Base-by-base conservation (phyloP, 2,888 invertebrate genomes). In the Amorpha juglandis region DNA sequence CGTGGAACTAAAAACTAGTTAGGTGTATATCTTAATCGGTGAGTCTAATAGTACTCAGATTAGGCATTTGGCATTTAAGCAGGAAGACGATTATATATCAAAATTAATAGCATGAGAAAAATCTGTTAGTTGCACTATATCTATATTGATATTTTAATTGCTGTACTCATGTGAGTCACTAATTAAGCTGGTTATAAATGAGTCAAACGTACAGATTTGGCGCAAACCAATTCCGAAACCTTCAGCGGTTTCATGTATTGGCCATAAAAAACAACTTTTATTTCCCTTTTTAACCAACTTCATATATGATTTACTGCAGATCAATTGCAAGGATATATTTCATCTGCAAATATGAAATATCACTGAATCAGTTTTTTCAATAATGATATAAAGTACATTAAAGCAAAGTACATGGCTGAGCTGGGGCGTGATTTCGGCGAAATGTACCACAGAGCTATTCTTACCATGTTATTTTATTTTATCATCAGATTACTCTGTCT, bases 11-110 rank as follows among this genome's bases (percentile, higher is more conserved):
- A 50, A 50, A 50, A 50, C 19, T 9, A 2, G 19, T 21, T 19
- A 50, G 8, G 50, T 50, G 19, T 50, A 0, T 48, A 1, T 9
- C 50, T 50, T 19, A 50, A 8, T 50, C 19, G 50, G 50, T 50
- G 3, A 19, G 19, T 50, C 9, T 19, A 12, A 12, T 58, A 19
- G 12, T 42, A 38, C 11, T 11, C 11, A 55, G 38, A 53, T 38
- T 38, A 42, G 4, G 27, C 4, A 4, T 58, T 42, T 58, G 58
- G 42, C 58, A 58, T 58, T 58, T 58, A 58, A 58, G 12, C 58
- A 58, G 58, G 58, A 58, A 58, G 58, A 42, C 19, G 58, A 19
- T 58, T 42, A 58, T 58, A 38, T 55, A n/a, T 33, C 33, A n/a
- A 38, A 38, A 38, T 58, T 58, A 58, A 42, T 12, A 12, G 19